Evolutionary conservation across 2,113 vertebrate species (phyloP), one percentile per base, ranked within the genome.

Genomic region (Caracal caracal): DNA sequence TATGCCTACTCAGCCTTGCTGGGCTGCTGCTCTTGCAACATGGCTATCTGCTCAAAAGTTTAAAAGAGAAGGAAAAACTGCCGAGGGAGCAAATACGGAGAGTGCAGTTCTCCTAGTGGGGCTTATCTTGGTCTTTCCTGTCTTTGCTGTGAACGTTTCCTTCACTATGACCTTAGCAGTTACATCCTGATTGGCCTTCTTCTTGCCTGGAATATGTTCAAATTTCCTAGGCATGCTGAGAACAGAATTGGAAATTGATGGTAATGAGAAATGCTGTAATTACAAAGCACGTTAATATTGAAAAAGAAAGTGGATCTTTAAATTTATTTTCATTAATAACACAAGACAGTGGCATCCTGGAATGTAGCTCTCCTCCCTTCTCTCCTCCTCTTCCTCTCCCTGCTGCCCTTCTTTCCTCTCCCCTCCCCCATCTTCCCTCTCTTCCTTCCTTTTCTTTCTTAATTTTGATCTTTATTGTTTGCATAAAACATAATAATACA

Each of bases 301-400:
- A 84, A 94, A 95, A 87, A 90, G 86, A 94, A 97, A 97, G 92
- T 96, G 88, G 61, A 95, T 93, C 82, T 95, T 95, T 94, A 84
- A 84, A 96, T 97, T 97, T 96, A 95, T 95, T 97, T 96, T 96
- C 51, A 95, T 93, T 97, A 95, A 96, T 97, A 96, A 93, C 80
- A 33, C 43, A 71, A 94, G 80, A 85, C 37, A 4, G 15, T 10
- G 28, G 65, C 35, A 61, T 65, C 53, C 40, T 33, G 49, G 63
- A 95, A 61, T 10, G 28, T 4, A 43, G 56, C 35, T 33, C 47
- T 35, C 53, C 35, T 35, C 49, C 28, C 26, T 12, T 30, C 26
- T 9, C 33, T 2, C 20, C 20, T 81, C 22, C 24, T 19, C 24
- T 68, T 71, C 30, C 3, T 5, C 9, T 24, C 24, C 12, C 17